Evolutionary conservation across 1,140 invertebrate species (phyloP), one percentile per base, ranked within the genome.

Genomic region (Thrips palmi): DNA sequence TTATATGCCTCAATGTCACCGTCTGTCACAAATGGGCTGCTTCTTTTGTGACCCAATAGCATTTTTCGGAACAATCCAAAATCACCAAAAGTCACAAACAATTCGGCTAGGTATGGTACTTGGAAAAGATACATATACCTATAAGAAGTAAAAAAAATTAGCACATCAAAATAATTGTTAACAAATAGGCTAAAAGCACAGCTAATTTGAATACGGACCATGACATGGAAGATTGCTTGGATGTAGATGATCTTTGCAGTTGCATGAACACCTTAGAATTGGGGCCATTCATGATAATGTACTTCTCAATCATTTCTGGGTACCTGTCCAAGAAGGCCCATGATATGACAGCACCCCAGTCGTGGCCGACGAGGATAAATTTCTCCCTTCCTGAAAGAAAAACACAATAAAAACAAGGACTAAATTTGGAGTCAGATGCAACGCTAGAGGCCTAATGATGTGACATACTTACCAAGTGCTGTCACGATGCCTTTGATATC

Each of bases 101-200:
- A 39, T 48, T 77, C 74, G 0, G 73, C 65, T 6, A 78, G 24
- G 11, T 45, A 59, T 12, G 70, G 70, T 25, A 67, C 46, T 50
- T 70, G 68, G 52, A 70, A 74, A 41, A 74, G 54, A 45, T 71
- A 72, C 22, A 74, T 60, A 45, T 77, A 77, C 68, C 71, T 74
- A 48, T 28, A 56, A 55, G 41, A 30, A 35, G 31, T 24, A 7
- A n/a, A n/a, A n/a, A n/a, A n/a, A n/a, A n/a, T n/a, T n/a, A n/a
- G n/a, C n/a, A n/a, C n/a, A n/a, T n/a, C n/a, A n/a, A n/a, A n/a
- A n/a, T n/a, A n/a, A n/a, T n/a, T n/a, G n/a, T n/a, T n/a, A n/a
- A n/a, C n/a, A n/a, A n/a, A n/a, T n/a, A n/a, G n/a, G n/a, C n/a
- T n/a, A n/a, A n/a, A n/a, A n/a, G n/a, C n/a, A n/a, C n/a, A n/a